These are phyloP conservation scores for Coreoperca whiteheadi DNA, from an alignment of 2,113 vertebrate species.

Conservation along the genomic window DNA sequence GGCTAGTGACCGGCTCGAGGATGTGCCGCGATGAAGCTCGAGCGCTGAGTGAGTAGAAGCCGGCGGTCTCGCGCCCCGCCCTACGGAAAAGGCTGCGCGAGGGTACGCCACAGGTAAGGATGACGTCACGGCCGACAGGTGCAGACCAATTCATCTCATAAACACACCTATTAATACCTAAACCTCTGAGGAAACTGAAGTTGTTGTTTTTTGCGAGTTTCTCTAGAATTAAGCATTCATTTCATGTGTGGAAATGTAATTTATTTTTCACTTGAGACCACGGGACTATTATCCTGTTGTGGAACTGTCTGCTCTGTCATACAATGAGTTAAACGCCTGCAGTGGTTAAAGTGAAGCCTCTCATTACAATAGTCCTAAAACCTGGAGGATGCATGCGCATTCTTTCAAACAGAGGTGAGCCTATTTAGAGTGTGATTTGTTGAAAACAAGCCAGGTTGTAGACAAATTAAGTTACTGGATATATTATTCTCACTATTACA, in stretches of 20 bases:
- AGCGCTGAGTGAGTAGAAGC: background rate
- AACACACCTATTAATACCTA: no score
- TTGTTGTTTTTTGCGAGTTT: background rate
- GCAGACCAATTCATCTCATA: background rate
- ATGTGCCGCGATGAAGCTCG: background rate
- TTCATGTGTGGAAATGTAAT: background rate
- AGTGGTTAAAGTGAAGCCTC: slow-evolving; percentile 8
- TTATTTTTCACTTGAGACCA: background rate
- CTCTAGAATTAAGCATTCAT: background rate
- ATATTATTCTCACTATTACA: background rate
- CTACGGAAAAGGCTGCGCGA: slow-evolving; percentile 27
- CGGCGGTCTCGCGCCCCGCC: slow-evolving; percentile 63
- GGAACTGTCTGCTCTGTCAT: background rate
- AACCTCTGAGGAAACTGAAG: background rate
- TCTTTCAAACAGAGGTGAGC: background rate
- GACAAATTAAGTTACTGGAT: background rate
- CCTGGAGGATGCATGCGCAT: background rate
- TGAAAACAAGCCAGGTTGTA: background rate
- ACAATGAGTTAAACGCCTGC: slow-evolving; percentile 1
- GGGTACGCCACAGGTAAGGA: slow-evolving; percentile 61
- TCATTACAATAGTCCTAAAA: background rate
- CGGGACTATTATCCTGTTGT: background rate
- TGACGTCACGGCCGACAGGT: slow-evolving; percentile 63
- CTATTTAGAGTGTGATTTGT: background rate
- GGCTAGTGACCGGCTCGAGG: slow-evolving; percentile 31